Base-by-base conservation (phyloP, 2,888 invertebrate species). In the Syrista parreyssii region DNA sequence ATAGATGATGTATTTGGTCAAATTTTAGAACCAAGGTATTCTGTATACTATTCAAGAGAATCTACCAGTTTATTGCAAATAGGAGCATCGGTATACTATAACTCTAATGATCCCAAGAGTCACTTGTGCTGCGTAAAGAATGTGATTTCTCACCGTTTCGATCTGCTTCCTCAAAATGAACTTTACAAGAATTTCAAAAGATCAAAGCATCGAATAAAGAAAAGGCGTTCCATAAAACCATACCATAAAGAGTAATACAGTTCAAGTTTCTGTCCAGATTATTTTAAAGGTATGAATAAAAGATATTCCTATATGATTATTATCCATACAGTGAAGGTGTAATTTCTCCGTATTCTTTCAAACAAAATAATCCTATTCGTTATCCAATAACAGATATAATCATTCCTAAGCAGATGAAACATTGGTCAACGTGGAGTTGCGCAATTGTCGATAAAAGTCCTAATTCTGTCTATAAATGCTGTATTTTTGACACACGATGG, bases 1-100 rank as follows among this genome's bases (percentile, higher is more conserved):
- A 80, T 85, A 36, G 81, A 85, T 32, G 85, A 85, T 76, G 79
- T 84, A 75, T 83, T 85, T 78, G 82, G 81, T 32, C 75, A 80
- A n/a, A 71, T 84, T 36, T 68, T n/a, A 11, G 78, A 79, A 68
- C 82, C 85, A 40, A 80, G 81, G 77, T 85, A 85, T 68, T 80
- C 79, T 9, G 76, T 81, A 31, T 23, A 11, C 32, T 71, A 80
- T n/a, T 69, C 35, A 12, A 35, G 30, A 23, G 40, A 79, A 12
- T 12, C 69, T 55, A 55, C 9, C 30, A 15, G 71, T 72, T 31
- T 73, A 30, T 74, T 76, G 23, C 71, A 75, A 71, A 73, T 74
- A 35, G 75, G 80, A 73, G 68, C 73, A 31, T 11, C 76, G 32
- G 80, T 84, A 77, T 84, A 82, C 73, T 80, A 78, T 75, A 73